These are phyloP conservation scores for Hyalella azteca DNA, from an alignment of 2,888 invertebrate species.

Conservation along the genomic window DNA sequence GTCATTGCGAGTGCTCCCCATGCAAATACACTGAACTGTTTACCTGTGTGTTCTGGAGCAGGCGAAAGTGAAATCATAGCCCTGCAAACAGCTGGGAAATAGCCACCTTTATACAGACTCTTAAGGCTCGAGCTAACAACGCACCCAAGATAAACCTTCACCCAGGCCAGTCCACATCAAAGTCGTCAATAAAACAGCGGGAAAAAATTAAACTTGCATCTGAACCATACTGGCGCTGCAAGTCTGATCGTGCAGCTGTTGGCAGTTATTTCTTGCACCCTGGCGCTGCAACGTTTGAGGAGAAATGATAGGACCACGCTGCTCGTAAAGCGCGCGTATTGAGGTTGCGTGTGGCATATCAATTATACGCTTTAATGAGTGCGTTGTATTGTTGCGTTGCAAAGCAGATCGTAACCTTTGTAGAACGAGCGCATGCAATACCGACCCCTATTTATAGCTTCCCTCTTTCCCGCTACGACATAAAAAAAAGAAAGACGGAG, in stretches of 20 bases:
- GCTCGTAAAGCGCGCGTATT: conserved; percentile 1
- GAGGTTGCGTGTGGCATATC: conserved; percentile 10
- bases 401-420: background rate
- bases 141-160: background rate
- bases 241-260: background rate
- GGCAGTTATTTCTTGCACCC: background rate
- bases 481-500: no score
- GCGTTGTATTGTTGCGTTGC: background rate
- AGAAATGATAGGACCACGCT: background rate
- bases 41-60: background rate
- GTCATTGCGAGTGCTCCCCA: background rate
- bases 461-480: no score
- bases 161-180: background rate
- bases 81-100: background rate
- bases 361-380: conserved; percentile 17
- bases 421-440: background rate
- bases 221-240: conserved; percentile 3
- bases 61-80: background rate
- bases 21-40: background rate
- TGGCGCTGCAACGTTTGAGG: background rate
- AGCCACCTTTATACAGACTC: background rate
- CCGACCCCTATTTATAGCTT: no score
- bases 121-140: no score
- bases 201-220: conserved; percentile 19
- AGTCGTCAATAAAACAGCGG: background rate